Base-by-base conservation (phyloP, 2,888 invertebrate species). In the Periphyllus acericola region DNA sequence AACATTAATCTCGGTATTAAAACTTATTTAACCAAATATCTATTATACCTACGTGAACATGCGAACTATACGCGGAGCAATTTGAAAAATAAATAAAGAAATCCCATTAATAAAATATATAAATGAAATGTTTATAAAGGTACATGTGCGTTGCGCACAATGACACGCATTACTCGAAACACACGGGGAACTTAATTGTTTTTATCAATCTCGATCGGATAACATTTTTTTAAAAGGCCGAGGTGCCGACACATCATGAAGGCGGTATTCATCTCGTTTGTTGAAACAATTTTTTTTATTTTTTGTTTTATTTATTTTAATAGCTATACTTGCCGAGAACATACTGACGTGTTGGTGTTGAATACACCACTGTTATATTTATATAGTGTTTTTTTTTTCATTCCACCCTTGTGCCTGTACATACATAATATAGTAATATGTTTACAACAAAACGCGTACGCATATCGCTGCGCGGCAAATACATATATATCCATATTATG, bases 261-360 rank as follows among this genome's bases (percentile, higher is more conserved):
- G 14, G 46, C 32, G 72, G 40, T n/a, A 82, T 82, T 82, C 52
- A 52, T 82, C 71, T 82, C 52, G 72, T 72, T 82, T 82, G 52
- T 82, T 14, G 14, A 46, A 46, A 46, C 14, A 46, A 11, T 14
- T 14, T 46, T 46, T 11, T 46, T 14, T 46, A 14, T 36, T 36
- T 46, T 46, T 46, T 46, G 6, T 46, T 46, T 46, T 9, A 46
- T 46, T 46, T 46, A 14, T 46, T 14, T 11, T 8, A 0, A 46
- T 46, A 14, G 0, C 11, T 14, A 11, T 46, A 46, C n/a, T 2
- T 9, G 14, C 46, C 11, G 14, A 55, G 72, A 52, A 82, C n/a
- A 71, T 46, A 82, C 72, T n/a, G 71, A 34, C 32, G n/a, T n/a
- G 46, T 82, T 82, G 32, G 52, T 52, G 71, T 34, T 52, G 82